Conservation (phyloP, 1,140 invertebrate genomes). For the Charaxes varanes region DNA sequence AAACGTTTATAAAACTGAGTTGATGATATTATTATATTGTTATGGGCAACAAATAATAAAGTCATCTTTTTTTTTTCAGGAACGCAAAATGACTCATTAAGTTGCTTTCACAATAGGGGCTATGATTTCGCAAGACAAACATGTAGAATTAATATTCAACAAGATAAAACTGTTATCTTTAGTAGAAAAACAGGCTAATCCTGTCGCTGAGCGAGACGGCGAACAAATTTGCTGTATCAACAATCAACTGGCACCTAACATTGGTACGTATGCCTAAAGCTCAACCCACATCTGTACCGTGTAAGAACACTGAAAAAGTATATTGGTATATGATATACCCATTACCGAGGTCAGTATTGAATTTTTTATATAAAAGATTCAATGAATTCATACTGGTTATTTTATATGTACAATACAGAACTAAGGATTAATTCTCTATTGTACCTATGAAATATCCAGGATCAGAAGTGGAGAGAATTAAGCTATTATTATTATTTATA, state of each 20-base stretch:
- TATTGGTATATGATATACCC: too few species aligned
- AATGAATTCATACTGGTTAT: too few species aligned
- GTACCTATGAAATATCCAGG: too few species aligned
- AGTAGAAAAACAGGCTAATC: slow-evolving; percentile 67
- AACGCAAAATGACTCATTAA: slow-evolving; percentile 16
- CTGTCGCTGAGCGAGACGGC: slow-evolving; percentile 49
- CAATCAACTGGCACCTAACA: slow-evolving; percentile 63
- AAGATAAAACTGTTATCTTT: slow-evolving; percentile 65
- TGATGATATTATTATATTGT: neutral
- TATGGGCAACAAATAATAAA: neutral
- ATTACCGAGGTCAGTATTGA: too few species aligned
- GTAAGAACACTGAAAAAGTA: too few species aligned
- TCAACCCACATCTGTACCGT: slow-evolving; percentile 9
- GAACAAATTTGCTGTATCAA: slow-evolving; percentile 68
- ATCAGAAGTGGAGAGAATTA: too few species aligned
- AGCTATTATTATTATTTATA: too few species aligned
- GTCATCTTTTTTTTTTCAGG: neutral
- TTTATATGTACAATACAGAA: too few species aligned
- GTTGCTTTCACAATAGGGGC: slow-evolving; percentile 14
- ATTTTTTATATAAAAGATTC: too few species aligned
- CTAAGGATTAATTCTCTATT: too few species aligned
- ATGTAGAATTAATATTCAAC: slow-evolving; percentile 49
- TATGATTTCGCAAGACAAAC: slow-evolving; percentile 43
- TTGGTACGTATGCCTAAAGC: slow-evolving; percentile 48
- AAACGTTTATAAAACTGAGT: too few species aligned